Evolutionary conservation across 2,113 vertebrate genomes (phyloP).

Genomic region (Isichthys henryi): DNA sequence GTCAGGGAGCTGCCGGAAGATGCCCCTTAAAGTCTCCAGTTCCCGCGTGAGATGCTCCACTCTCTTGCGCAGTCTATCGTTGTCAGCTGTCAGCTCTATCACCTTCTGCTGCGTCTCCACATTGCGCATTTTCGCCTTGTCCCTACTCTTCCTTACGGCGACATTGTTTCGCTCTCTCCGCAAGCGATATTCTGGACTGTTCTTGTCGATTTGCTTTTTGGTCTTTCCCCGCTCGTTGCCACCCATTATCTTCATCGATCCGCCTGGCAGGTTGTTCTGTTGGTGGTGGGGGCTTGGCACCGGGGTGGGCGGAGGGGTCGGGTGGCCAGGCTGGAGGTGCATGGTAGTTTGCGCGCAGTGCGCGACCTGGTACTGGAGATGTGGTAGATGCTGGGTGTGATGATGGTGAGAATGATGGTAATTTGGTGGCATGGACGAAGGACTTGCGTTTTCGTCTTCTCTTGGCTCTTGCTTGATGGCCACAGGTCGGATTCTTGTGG

Average conservation of each 20-base stretch:
- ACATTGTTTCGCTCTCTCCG: constrained; percentile 95
- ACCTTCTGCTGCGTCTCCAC: constrained; percentile 96
- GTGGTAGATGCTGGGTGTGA: constrained; percentile 66
- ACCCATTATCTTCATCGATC: constrained; percentile 55
- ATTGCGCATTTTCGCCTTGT: constrained; percentile 96
- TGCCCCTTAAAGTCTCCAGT: constrained; percentile 88
- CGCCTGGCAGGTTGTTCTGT: constrained; percentile 44
- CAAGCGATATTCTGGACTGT: constrained; percentile 88
- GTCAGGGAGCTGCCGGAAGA: constrained; percentile 93
- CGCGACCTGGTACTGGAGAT: constrained; percentile 91
- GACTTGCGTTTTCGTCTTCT: constrained; percentile 77
- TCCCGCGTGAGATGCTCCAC: constrained; percentile 92
- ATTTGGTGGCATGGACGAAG: constrained; percentile 60
- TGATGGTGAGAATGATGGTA: constrained; percentile 64
- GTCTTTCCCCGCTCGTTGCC: constrained; percentile 61
- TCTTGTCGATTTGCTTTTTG: constrained; percentile 91
- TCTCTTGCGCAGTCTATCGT: constrained; percentile 86
- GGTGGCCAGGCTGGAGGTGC: constrained; percentile 92
- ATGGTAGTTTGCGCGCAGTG: constrained; percentile 94
- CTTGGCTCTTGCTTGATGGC: constrained; percentile 92
- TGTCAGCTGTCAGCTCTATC: constrained; percentile 83
- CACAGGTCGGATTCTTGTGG: constrained; percentile 71
- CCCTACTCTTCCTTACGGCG: constrained; percentile 92
- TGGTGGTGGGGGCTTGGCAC: constrained; percentile 83
- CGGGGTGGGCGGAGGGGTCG: constrained; percentile 92